Percentiles rank a stretch among this genome's conserved stretches.
These are phyloP conservation scores for Siphamia tubifer DNA, from an alignment of 2,113 vertebrate genomes.

Conservation along the genomic window DNA sequence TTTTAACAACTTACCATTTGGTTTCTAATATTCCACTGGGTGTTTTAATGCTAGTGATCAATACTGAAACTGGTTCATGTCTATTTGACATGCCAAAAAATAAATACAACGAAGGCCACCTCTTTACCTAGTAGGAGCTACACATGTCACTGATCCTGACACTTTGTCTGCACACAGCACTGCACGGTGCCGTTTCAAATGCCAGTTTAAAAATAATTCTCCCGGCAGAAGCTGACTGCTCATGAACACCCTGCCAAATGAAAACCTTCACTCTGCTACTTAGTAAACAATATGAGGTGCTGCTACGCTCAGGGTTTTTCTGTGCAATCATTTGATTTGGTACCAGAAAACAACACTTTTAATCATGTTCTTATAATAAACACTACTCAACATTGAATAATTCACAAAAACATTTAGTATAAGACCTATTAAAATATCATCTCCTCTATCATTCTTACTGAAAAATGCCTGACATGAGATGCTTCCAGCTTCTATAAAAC, in stretches of 20 bases:
- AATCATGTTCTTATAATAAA: too few relatives aligned
- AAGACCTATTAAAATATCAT: background rate
- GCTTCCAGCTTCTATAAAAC: too few relatives aligned
- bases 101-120: slow-evolving; percentile 16
- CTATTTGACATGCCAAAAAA: slow-evolving; percentile 5
- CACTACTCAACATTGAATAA: too few relatives aligned
- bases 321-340: background rate
- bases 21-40: background rate
- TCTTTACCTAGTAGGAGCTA: slow-evolving; percentile 7
- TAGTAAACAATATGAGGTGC: background rate
- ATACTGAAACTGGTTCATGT: background rate
- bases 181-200: slow-evolving; percentile 76
- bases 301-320: background rate
- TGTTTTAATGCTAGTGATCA: background rate
- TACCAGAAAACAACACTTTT: too few relatives aligned
- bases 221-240: slow-evolving; percentile 18
- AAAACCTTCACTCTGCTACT: slow-evolving; percentile 21
- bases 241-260: background rate
- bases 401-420: background rate
- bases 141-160: background rate
- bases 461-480: background rate
- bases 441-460: background rate
- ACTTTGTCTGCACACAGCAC: background rate
- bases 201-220: slow-evolving; percentile 86
- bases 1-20: background rate